Evolutionary conservation across 2,888 invertebrate genomes (phyloP).

Genomic region (Penaeus monodon): DNA sequence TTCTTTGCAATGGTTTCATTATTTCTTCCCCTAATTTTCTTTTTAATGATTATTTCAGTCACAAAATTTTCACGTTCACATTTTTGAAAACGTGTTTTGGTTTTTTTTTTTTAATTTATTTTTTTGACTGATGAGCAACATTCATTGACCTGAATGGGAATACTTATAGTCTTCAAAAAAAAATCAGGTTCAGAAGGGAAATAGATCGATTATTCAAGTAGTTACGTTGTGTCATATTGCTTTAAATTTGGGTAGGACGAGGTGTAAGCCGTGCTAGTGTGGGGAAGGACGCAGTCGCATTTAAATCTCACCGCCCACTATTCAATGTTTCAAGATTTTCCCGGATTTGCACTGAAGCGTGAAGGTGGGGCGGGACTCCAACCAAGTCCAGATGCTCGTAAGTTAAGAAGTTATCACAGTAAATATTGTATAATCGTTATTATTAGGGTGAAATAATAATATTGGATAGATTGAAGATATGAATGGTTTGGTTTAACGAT

Average conservation of each 20-base stretch:
- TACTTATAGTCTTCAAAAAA: too few relatives aligned
- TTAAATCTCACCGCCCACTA: conserved; percentile 33
- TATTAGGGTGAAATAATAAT: not conserved
- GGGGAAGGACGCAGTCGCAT: conserved; percentile 42
- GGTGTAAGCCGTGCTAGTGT: conserved; percentile 35
- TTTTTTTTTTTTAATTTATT: too few relatives aligned
- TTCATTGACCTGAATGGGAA: not conserved
- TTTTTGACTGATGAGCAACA: not conserved
- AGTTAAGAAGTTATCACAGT: not conserved
- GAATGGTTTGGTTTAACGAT: not conserved
- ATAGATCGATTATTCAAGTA: not conserved
- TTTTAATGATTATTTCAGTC: too few relatives aligned
- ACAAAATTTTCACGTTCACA: too few relatives aligned
- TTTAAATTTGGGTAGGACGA: conserved; percentile 32
- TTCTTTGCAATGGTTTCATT: too few relatives aligned
- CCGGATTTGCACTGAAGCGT: conserved; percentile 58
- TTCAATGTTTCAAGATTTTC: conserved; percentile 38
- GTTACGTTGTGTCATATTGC: not conserved
- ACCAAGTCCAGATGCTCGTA: conserved; percentile 26
- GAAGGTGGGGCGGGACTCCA: conserved; percentile 28
- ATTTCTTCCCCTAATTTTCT: too few relatives aligned
- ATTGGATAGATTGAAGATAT: not conserved
- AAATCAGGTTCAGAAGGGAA: not conserved
- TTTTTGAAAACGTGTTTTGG: too few relatives aligned
- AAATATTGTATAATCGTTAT: not conserved